A percentile compares a stretch with the other conserved stretches of the same genome.
These are phyloP conservation scores for Anguilla anguilla DNA, from an alignment of 2,797 vertebrate species.

Conservation along the genomic window DNA sequence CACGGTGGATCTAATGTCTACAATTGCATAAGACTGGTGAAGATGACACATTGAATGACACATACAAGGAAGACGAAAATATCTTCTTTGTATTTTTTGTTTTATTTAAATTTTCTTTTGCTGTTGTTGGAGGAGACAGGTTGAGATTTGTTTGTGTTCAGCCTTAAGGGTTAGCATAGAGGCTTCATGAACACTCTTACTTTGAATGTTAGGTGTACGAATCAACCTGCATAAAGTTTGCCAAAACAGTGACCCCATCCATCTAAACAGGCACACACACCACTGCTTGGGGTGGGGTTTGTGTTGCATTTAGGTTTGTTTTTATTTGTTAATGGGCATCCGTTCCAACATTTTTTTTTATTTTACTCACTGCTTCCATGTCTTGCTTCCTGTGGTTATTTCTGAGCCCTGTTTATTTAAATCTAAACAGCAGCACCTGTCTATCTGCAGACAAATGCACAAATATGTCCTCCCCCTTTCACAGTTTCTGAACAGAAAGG, in stretches of 20 bases:
- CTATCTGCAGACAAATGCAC: not conserved
- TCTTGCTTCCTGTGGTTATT: not conserved
- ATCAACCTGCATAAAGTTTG: not conserved
- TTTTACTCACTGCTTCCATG: not conserved
- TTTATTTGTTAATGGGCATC: slow-evolving; percentile 35
- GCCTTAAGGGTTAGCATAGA: not conserved
- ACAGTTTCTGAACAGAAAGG: not conserved
- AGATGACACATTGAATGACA: not conserved
- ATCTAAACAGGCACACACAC: slow-evolving; percentile 37
- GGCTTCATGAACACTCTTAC: not conserved
- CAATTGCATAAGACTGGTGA: not conserved
- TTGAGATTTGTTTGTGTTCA: not conserved
- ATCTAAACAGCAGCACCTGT: not conserved
- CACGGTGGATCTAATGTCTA: not conserved
- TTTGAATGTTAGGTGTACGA: not conserved
- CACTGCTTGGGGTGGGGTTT: not conserved
- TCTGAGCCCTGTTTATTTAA: not conserved
- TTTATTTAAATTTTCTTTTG: not conserved
- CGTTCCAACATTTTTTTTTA: not conserved
- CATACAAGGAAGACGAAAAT: too few species aligned
- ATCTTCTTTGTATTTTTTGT: not conserved
- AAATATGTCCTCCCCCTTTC: not conserved
- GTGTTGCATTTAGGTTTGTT: not conserved
- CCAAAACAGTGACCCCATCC: not conserved
- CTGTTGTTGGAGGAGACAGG: not conserved